phyloP scores from a whole-genome alignment of 2,797 vertebrate genomes.

The Enteromius trimaculatus region DNA sequence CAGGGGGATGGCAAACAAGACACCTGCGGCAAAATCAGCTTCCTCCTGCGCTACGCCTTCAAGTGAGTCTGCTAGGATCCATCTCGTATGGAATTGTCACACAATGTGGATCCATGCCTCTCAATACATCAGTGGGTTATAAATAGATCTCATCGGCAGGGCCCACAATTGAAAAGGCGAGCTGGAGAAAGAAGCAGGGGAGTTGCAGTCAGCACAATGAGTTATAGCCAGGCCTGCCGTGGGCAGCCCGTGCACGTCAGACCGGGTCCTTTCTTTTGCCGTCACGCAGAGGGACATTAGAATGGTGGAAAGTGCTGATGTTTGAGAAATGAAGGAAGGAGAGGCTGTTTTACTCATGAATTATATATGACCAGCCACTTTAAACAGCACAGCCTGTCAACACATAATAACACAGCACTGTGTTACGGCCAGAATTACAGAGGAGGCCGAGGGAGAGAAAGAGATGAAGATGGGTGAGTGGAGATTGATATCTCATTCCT shows the following conservation, averaged over 20 bases:
- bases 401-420: conserved; percentile 72
- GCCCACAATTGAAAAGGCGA: conserved; percentile 37
- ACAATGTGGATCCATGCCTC: conserved; percentile 40
- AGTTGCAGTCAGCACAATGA: conserved; percentile 43
- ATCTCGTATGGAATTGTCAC: conserved; percentile 2
- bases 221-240: conserved; percentile 40
- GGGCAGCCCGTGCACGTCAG: conserved; percentile 56
- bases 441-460: conserved; percentile 49
- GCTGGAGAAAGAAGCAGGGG: conserved; percentile 28
- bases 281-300: conserved; percentile 69
- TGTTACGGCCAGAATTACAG: conserved; percentile 64
- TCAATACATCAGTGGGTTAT: conserved; percentile 37
- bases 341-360: conserved; percentile 73
- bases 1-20: conserved; percentile 77
- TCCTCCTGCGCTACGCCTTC: conserved; percentile 89
- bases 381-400: conserved; percentile 76
- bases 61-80: conserved; percentile 70
- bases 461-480: conserved; percentile 20
- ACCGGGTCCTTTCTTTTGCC: conserved; percentile 62
- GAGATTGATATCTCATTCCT: conserved; percentile 23
- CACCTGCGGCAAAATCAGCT: conserved; percentile 90
- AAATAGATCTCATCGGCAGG: conserved; percentile 44
- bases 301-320: conserved; percentile 77
- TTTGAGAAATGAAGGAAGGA: conserved; percentile 72
- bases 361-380: conserved; percentile 79